Evolutionary conservation across 2,797 vertebrate species (phyloP), one percentile per base, ranked within the genome.

Genomic region (Oryzias sinensis): DNA sequence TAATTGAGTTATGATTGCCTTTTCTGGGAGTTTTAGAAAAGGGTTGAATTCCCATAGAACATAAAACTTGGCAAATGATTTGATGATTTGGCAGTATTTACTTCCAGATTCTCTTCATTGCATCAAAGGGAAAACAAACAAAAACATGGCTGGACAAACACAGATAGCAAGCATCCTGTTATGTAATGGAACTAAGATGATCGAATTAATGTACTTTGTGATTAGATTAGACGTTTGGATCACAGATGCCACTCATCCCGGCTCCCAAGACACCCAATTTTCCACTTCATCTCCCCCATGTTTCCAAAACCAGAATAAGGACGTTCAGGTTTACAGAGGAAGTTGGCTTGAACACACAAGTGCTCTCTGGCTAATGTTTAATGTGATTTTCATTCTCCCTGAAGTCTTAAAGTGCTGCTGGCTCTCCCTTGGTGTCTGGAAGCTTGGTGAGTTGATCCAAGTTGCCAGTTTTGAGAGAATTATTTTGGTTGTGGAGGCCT

Each of bases 301-400:
- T 56, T 59, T 53, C 74, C 61, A 47, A 51, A 71, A 40, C 59
- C 62, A 70, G 5, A 43, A 47, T 13, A 60, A 82, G 77, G 82
- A 82, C 74, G 78, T 53, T 51, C 72, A 20, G 47, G 50, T 17
- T 57, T 56, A 46, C 54, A 37, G 54, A 47, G 67, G 72, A 81
- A 72, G 74, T 84, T 73, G 64, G 51, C 43, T 43, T n/a, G 71
- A 73, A 76, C 74, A 53, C 71, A 24, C 43, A 65, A 57, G 59
- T 47, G 56, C 22, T 16, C 51, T 44, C 68, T 53, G 66, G 68
- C 59, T 59, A 62, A 60, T n/a, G 14, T 60, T 72, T 52, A 43
- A 59, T 43, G 67, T 61, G 70, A 75, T 56, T 69, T 52, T 70
- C 45, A 60, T 78, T 72, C 47, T 40, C 54, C 43, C 52, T 41